Conservation (phyloP, 2,888 invertebrate genomes). For the Mantis religiosa region DNA sequence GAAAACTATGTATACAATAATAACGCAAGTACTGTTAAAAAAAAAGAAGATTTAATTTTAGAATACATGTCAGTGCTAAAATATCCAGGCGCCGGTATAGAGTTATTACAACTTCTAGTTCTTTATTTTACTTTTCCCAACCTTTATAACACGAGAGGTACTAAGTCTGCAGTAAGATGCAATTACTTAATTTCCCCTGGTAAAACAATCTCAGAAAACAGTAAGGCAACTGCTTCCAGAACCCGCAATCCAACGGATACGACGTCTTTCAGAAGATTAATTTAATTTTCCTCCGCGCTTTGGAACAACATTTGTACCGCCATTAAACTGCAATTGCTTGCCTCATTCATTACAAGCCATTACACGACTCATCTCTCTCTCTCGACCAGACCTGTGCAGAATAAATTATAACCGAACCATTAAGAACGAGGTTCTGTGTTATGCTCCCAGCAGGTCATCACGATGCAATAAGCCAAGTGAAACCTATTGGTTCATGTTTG, state of each 20-base stretch:
- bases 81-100: no score
- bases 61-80: no score
- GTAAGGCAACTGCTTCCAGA: neutral
- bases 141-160: no score
- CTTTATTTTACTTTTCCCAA: no score
- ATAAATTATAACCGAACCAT: neutral
- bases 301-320: neutral
- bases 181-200: neutral
- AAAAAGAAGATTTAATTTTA: no score
- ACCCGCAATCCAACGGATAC: neutral
- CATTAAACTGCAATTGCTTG: neutral
- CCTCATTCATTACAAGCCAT: neutral
- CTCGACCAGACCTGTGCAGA: neutral
- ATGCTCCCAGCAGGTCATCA: neutral
- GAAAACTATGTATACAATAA: no score
- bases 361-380: neutral
- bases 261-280: neutral
- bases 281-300: neutral
- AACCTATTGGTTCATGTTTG: neutral
- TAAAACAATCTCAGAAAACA: neutral
- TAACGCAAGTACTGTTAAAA: no score
- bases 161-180: no score
- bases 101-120: no score
- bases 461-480: neutral
- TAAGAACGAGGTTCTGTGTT: neutral